These are phyloP conservation scores for Stegostoma tigrinum DNA, from an alignment of 2,113 vertebrate genomes.

Conservation along the genomic window DNA sequence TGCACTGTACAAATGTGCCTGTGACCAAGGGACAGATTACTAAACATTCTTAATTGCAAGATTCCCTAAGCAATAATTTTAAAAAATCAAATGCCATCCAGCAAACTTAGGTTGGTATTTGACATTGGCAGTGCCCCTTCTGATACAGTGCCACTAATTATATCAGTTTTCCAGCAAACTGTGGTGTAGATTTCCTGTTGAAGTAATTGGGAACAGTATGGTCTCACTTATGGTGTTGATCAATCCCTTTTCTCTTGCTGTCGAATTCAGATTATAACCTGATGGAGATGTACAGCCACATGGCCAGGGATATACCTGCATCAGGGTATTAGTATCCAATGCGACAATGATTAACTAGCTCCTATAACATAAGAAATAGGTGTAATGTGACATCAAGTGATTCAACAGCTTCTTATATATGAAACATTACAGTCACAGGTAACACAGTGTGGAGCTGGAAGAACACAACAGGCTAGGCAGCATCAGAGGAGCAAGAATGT, in stretches of 20 bases:
- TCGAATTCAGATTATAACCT: neutral
- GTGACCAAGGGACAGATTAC: neutral
- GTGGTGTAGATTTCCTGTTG: neutral
- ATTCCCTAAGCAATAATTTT: neutral
- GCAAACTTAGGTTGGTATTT: neutral
- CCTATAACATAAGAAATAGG: too few species aligned
- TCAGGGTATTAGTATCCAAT: too few species aligned
- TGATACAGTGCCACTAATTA: neutral
- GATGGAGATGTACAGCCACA: too few species aligned
- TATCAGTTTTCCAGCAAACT: neutral
- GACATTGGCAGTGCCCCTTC: neutral
- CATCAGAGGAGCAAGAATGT: too few species aligned
- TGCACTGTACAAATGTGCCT: neutral
- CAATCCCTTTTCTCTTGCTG: neutral
- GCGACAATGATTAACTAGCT: too few species aligned
- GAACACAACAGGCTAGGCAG: too few species aligned
- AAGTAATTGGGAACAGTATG: neutral
- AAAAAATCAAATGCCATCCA: neutral
- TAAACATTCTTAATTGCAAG: neutral
- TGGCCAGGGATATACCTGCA: too few species aligned
- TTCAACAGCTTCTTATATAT: too few species aligned
- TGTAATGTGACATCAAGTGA: too few species aligned
- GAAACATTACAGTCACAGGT: too few species aligned
- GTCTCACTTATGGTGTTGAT: neutral
- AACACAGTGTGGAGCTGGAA: too few species aligned